These are phyloP conservation scores for Drosophila arawakana DNA, from an alignment of 1,140 invertebrate species.

Conservation along the genomic window DNA sequence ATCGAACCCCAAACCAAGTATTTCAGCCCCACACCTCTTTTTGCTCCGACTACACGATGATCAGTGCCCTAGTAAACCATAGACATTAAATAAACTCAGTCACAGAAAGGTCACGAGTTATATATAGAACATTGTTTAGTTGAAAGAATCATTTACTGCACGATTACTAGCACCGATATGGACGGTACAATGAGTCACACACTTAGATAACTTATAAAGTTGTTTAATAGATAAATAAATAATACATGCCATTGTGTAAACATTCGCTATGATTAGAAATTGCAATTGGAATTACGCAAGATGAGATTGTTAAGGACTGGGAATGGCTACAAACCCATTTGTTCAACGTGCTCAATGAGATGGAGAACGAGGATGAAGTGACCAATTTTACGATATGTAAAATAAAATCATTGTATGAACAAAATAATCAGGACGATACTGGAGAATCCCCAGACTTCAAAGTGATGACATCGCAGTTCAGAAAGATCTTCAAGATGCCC, in stretches of 20 bases:
- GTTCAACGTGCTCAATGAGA: constrained; percentile 92
- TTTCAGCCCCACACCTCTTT: too few relatives aligned
- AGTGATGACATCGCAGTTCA: constrained; percentile 89
- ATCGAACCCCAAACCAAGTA: too few relatives aligned
- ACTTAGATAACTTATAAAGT: constrained; percentile 1
- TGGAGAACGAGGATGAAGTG: constrained; percentile 97
- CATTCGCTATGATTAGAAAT: constrained; percentile 87
- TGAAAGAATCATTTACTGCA: neutral
- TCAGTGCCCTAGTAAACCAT: too few relatives aligned
- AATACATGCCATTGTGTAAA: neutral
- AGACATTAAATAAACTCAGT: too few relatives aligned
- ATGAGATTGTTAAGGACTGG: constrained; percentile 97
- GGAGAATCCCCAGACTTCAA: constrained; percentile 79
- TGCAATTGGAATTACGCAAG: constrained; percentile 92
- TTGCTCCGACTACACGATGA: too few relatives aligned
- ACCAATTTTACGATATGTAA: constrained; percentile 98
- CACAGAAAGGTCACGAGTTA: neutral
- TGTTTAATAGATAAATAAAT: neutral
- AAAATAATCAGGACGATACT: constrained; percentile 77
- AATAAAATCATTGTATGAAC: constrained; percentile 89
- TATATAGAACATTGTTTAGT: constrained; percentile 1
- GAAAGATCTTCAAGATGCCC: constrained; percentile 95
- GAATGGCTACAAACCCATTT: constrained; percentile 96
- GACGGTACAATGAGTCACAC: constrained; percentile 6
- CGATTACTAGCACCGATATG: neutral